These are phyloP conservation scores for Schrankia costaestrigalis DNA, from an alignment of 2,888 invertebrate genomes.

Conservation along the genomic window DNA sequence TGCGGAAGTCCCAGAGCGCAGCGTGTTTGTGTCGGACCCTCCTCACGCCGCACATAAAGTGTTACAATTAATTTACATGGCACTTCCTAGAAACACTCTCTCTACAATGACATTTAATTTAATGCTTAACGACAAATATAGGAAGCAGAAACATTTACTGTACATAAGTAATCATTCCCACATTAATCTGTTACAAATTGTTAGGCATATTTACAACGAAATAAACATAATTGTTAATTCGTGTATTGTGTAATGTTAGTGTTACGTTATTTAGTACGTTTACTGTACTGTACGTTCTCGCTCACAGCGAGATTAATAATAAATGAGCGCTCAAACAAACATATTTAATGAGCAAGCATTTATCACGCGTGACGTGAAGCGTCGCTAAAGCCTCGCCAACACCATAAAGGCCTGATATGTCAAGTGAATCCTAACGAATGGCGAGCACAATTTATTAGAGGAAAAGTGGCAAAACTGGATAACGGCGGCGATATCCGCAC, in stretches of 20 bases:
- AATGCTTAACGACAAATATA: too few species aligned
- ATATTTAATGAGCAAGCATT: neutral
- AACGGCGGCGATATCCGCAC: neutral
- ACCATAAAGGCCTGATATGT: constrained; percentile 1
- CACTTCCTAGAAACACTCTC: neutral
- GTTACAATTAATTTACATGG: neutral
- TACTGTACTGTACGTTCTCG: too few species aligned
- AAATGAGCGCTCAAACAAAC: neutral
- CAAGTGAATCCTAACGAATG: constrained; percentile 1
- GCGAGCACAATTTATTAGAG: neutral
- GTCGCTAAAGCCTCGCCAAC: neutral
- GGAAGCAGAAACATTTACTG: too few species aligned
- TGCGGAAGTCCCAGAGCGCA: too few species aligned
- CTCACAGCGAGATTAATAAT: neutral
- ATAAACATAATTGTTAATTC: too few species aligned
- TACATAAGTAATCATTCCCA: too few species aligned
- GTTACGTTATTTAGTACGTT: too few species aligned
- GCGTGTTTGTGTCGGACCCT: too few species aligned
- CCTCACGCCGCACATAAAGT: neutral
- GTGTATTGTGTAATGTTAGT: too few species aligned
- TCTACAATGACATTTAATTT: neutral
- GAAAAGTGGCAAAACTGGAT: neutral
- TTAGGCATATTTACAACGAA: too few species aligned
- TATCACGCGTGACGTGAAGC: neutral
- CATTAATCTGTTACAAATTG: too few species aligned